phyloP scores from a whole-genome alignment of 1,140 invertebrate species.

The Dryas iulia region DNA sequence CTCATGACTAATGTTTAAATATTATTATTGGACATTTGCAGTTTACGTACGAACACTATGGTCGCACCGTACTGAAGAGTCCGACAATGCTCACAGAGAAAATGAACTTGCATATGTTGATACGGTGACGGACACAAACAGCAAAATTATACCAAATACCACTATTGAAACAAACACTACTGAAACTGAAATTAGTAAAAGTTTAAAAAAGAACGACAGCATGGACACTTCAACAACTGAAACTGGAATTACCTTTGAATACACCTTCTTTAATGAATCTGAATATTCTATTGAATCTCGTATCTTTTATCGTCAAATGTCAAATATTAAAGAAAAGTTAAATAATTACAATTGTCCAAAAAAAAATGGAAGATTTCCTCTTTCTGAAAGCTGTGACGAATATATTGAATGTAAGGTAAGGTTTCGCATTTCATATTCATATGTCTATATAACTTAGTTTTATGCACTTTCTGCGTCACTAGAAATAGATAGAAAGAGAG shows the following conservation, averaged over 20 bases:
- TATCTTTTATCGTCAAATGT: background rate
- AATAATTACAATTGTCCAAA: conserved; percentile 80
- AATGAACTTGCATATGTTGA: background rate
- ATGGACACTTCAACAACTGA: background rate
- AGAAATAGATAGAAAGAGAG: too few species aligned
- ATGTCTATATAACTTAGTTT: too few species aligned
- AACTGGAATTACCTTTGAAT: background rate
- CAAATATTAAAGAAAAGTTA: background rate
- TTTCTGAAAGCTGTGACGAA: conserved; percentile 87
- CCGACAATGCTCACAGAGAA: background rate
- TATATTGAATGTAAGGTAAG: conserved; percentile 81
- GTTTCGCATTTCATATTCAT: too few species aligned
- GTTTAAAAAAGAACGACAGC: too few species aligned
- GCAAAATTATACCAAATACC: background rate
- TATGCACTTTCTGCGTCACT: too few species aligned
- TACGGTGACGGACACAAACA: background rate
- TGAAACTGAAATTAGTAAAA: background rate
- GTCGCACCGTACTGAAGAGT: background rate
- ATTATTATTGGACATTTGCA: too few species aligned
- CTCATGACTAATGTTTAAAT: too few species aligned
- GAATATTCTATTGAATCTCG: background rate
- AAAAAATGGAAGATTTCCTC: conserved; percentile 85
- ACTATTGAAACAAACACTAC: background rate
- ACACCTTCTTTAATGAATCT: background rate
- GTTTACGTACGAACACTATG: background rate